Evolutionary conservation across 2,797 vertebrate genomes (phyloP), one percentile per base, ranked within the genome.

Genomic region (Liasis olivaceus): DNA sequence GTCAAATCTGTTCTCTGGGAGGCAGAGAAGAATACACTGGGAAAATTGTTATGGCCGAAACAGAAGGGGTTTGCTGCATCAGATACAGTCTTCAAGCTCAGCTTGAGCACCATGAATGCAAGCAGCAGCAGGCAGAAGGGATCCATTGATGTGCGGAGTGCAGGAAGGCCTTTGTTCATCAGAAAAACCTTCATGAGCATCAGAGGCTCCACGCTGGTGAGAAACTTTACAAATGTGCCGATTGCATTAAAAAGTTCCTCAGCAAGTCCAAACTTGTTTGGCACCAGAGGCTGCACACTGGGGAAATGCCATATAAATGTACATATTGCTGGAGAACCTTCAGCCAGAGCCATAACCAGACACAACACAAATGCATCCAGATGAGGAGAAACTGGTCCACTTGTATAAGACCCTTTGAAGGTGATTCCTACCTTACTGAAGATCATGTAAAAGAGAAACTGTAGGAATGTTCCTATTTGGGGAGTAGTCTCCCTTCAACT

Each of bases 331-430:
- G 88, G 63, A 26, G 63, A 9, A 89, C 62, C 47, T 88, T 89
- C 88, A 69, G 88, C 47, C 88, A 89, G 24, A 89, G 63, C 63
- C 66, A 89, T 63, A 89, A 89, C 88, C 88, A 42, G 7, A 89
- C 88, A 0, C 62, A 69, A 54, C 47, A 89, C 3, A 24, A 89
- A 42, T 24, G 88, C 0, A 31, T 22, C 47, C 88, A 89, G 42
- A 69, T 47, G 1, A 47, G 88, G 63, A 62, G 88, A 89, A 15
- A 64, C 26, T 51, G 87, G 87, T 17, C 42, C 13, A 13, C 9
- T 24, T 60, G 12, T 1, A 1, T 1, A 0, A 88, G 2, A 1
- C 20, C 12, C 15, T 5, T n/a, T 1, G 28, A 28, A 0, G 4
- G 87, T 24, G 13, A 31, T 24, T 62, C 86, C 31, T 60, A 20